These are phyloP conservation scores for Callocephalon fimbriatum DNA, from an alignment of 2,113 vertebrate genomes.

Conservation along the genomic window DNA sequence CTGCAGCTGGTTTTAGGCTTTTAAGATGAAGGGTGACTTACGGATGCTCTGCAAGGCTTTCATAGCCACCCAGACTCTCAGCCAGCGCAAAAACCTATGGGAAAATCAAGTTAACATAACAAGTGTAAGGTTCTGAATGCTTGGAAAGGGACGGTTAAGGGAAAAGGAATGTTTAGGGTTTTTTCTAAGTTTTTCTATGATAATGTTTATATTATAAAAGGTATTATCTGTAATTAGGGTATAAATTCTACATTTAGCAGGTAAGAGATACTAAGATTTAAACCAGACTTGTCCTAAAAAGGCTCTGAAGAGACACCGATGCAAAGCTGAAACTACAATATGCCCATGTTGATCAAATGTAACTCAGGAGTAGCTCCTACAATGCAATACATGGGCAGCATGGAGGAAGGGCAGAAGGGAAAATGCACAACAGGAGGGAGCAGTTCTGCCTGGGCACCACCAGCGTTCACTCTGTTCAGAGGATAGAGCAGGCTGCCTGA, in stretches of 20 bases:
- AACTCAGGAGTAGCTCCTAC: not conserved
- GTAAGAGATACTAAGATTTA: not conserved
- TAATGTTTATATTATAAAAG: not conserved
- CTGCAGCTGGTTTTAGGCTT: not conserved
- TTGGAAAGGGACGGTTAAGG: not conserved
- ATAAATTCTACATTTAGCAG: not conserved
- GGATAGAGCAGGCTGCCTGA: not conserved
- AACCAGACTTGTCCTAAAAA: not conserved
- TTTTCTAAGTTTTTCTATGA: not conserved
- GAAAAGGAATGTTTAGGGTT: not conserved
- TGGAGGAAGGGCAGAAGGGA: not conserved
- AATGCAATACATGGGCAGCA: not conserved
- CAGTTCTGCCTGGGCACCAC: not conserved
- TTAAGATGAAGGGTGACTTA: conserved; percentile 77
- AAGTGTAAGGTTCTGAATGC: not conserved
- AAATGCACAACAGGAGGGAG: accelerated
- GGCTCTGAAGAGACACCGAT: not conserved
- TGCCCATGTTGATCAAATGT: not conserved
- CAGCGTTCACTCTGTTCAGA: not conserved
- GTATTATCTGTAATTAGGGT: not conserved
- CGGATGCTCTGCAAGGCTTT: conserved; percentile 96
- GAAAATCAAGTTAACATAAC: not conserved
- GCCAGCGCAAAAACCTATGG: conserved; percentile 87
- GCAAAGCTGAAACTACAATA: not conserved
- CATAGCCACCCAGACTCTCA: conserved; percentile 92